phyloP scores from a whole-genome alignment of 2,888 invertebrate genomes.

The Lithophane socia region DNA sequence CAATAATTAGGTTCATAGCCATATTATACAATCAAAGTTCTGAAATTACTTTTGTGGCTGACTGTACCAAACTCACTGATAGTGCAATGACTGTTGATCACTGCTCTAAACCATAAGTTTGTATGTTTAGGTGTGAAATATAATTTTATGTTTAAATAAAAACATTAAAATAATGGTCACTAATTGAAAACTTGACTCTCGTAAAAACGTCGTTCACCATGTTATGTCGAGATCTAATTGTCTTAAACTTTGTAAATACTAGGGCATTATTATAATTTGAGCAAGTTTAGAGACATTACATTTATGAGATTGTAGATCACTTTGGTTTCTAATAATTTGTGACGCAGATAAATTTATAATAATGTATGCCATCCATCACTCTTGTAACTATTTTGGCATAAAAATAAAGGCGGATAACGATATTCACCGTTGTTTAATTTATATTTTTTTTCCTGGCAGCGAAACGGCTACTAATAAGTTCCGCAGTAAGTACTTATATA shows the following conservation, averaged over 20 bases:
- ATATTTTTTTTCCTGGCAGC: neutral
- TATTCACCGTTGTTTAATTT: conserved; percentile 44
- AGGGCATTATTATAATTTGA: conserved; percentile 54
- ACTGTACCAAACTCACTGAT: conserved; percentile 51
- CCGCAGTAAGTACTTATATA: neutral
- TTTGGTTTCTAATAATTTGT: conserved; percentile 48
- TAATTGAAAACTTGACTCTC: conserved; percentile 26
- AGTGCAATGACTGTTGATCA: conserved; percentile 55
- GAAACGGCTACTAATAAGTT: neutral
- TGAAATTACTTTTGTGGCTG: conserved; percentile 37
- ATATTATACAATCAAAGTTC: neutral
- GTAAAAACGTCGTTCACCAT: conserved; percentile 31
- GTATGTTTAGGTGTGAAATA: conserved; percentile 56
- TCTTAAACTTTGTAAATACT: conserved; percentile 68
- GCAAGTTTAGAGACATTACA: conserved; percentile 42
- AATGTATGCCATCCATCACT: conserved; percentile 70
- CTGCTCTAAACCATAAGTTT: conserved; percentile 57
- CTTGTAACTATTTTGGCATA: conserved; percentile 73
- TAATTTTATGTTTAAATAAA: conserved; percentile 51
- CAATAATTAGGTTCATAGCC: conserved; percentile 14
- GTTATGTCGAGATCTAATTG: conserved; percentile 43
- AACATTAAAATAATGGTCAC: conserved; percentile 37
- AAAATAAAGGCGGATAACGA: conserved; percentile 77
- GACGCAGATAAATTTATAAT: conserved; percentile 54
- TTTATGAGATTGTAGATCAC: conserved; percentile 46